phyloP scores from a whole-genome alignment of 2,888 invertebrate genomes.

The Drosophila stalkeri region DNA sequence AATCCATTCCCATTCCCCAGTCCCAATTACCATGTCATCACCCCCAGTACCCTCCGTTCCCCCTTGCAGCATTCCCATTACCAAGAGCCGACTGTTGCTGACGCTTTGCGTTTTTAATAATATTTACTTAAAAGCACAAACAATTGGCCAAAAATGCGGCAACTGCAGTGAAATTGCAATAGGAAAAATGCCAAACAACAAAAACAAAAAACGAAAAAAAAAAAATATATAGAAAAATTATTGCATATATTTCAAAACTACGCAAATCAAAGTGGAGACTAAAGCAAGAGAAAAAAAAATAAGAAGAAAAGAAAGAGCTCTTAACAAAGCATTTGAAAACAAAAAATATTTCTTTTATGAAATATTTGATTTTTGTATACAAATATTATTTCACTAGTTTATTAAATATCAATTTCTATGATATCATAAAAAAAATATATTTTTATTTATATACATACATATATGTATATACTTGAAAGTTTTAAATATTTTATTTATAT shows the following conservation, averaged over 20 bases:
- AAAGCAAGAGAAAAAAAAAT: not conserved
- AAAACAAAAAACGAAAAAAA: conserved; percentile 33
- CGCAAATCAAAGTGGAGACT: conserved; percentile 58
- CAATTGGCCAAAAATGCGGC: conserved; percentile 71
- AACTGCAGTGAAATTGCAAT: conserved; percentile 51
- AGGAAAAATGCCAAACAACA: conserved; percentile 25
- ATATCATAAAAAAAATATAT: not conserved
- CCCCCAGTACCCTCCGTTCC: not conserved
- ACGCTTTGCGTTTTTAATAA: conserved; percentile 78
- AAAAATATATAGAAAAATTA: conserved; percentile 45
- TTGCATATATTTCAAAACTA: conserved; percentile 57
- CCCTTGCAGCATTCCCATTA: not conserved
- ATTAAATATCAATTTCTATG: not conserved
- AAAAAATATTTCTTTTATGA: not conserved
- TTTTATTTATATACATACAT: not conserved
- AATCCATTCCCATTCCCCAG: not conserved
- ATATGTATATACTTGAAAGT: not conserved
- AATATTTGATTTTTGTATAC: not conserved
- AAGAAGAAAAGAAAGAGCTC: conserved; percentile 5
- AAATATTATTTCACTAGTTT: not conserved
- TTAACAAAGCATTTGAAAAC: conserved; percentile 16
- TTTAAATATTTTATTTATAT: not conserved
- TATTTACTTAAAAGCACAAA: conserved; percentile 76
- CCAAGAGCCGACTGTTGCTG: conserved; percentile 33
- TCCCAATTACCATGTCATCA: conserved; percentile 11